Evolutionary conservation across 2,113 vertebrate species (phyloP).

Genomic region (Podarcis cretensis): DNA sequence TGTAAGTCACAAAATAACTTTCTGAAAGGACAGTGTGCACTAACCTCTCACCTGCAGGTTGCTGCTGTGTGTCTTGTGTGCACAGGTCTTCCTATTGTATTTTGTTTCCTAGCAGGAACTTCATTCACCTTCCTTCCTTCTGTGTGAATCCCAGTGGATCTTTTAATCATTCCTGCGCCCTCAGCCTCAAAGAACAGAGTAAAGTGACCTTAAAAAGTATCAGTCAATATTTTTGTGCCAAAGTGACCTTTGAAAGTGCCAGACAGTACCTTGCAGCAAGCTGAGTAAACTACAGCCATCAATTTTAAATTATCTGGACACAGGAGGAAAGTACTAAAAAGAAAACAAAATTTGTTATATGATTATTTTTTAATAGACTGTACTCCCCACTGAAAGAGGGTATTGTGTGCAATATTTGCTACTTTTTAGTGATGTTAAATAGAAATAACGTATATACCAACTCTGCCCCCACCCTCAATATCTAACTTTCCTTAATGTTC

Average conservation of each 20-base stretch:
- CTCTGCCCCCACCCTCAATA: too few relatives aligned
- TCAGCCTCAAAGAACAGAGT: neutral
- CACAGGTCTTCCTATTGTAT: neutral
- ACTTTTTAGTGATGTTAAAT: neutral
- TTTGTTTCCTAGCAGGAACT: neutral
- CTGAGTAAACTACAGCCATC: neutral
- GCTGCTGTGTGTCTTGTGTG: neutral
- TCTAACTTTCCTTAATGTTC: neutral
- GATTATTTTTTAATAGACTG: neutral
- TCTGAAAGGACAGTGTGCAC: neutral
- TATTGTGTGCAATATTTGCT: neutral
- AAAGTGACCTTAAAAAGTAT: neutral
- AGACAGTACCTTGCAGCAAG: neutral
- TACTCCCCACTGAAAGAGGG: neutral
- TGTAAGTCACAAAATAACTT: neutral
- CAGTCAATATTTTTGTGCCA: neutral
- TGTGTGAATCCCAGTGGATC: accelerated
- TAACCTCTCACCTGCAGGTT: neutral
- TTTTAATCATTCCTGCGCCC: neutral
- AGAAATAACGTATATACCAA: too few relatives aligned
- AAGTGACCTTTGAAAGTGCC: neutral
- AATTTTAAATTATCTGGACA: constrained; percentile 3
- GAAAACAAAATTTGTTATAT: constrained; percentile 7
- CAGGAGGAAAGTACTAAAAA: neutral
- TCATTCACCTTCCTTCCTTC: neutral